These are phyloP conservation scores for Tamias sibiricus DNA, from an alignment of 2,113 vertebrate genomes.

Conservation along the genomic window DNA sequence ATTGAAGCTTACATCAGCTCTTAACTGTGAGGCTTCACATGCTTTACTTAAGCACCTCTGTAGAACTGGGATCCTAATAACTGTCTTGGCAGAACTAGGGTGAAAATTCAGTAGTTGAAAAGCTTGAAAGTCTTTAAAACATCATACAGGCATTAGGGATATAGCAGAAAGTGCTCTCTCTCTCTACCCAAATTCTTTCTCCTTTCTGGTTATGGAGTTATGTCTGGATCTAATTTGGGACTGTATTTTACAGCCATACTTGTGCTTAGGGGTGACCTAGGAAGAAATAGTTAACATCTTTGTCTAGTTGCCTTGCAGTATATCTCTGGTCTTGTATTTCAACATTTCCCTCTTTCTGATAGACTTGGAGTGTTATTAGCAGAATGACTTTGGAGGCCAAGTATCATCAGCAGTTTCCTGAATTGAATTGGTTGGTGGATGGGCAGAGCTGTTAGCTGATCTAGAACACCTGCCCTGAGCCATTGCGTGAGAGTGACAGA, in stretches of 20 bases:
- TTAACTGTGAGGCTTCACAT: neutral
- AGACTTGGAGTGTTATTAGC: neutral
- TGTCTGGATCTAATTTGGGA: neutral
- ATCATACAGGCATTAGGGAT: neutral
- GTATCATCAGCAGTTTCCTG: neutral
- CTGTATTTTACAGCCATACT: neutral
- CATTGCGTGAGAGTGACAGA: neutral
- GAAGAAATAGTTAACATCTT: neutral
- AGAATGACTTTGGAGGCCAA: neutral
- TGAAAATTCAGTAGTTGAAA: constrained; percentile 12
- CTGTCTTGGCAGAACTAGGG: neutral
- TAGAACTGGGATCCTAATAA: neutral
- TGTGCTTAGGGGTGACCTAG: neutral
- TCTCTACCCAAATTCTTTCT: neutral
- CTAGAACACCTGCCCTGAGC: neutral
- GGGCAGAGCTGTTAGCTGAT: neutral
- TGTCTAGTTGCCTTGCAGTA: neutral
- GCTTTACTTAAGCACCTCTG: neutral
- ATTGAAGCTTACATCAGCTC: neutral
- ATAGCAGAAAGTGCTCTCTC: neutral
- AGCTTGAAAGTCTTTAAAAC: neutral
- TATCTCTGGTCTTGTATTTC: neutral
- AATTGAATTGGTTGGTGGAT: neutral
- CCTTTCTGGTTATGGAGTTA: neutral
- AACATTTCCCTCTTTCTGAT: neutral